These are phyloP conservation scores for Drosophila nasuta DNA, from an alignment of 1,140 invertebrate genomes.

Conservation along the genomic window DNA sequence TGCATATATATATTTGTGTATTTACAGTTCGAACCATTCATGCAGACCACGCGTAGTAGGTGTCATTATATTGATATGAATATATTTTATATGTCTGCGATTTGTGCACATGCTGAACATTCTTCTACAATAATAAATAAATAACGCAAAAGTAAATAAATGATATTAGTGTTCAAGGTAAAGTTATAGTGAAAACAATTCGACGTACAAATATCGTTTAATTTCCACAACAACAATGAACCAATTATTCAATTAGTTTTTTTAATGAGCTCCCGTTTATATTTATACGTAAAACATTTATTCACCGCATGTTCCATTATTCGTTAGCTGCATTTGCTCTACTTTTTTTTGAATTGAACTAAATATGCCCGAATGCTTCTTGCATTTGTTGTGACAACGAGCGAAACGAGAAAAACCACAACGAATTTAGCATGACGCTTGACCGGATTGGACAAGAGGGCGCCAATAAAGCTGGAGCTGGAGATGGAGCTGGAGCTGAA, in stretches of 20 bases:
- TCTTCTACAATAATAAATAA: conserved; percentile 53
- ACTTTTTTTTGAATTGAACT: conserved; percentile 61
- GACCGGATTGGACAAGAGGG: conserved; percentile 54
- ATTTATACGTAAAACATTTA: neutral
- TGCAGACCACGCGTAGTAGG: conserved; percentile 45
- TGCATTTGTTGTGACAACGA: conserved; percentile 66
- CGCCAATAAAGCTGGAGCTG: neutral
- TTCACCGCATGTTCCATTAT: conserved; percentile 52
- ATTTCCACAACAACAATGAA: too few species aligned
- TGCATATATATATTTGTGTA: conserved; percentile 31
- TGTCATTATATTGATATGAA: conserved; percentile 40
- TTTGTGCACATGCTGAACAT: conserved; percentile 37
- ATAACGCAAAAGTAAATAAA: conserved; percentile 42
- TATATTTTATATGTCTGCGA: conserved; percentile 73
- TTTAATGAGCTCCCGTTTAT: neutral
- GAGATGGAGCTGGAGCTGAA: neutral
- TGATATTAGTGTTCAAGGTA: conserved; percentile 48
- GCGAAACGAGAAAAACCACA: conserved; percentile 73
- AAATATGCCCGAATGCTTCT: conserved; percentile 54
- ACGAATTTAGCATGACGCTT: conserved; percentile 78
- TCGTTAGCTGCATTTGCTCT: conserved; percentile 49
- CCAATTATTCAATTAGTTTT: neutral
- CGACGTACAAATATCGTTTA: too few species aligned
- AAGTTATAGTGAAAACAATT: too few species aligned
- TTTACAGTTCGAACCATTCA: conserved; percentile 9